Evolutionary conservation across 2,797 vertebrate genomes (phyloP).

Genomic region (Pseudocheirus occidentalis): DNA sequence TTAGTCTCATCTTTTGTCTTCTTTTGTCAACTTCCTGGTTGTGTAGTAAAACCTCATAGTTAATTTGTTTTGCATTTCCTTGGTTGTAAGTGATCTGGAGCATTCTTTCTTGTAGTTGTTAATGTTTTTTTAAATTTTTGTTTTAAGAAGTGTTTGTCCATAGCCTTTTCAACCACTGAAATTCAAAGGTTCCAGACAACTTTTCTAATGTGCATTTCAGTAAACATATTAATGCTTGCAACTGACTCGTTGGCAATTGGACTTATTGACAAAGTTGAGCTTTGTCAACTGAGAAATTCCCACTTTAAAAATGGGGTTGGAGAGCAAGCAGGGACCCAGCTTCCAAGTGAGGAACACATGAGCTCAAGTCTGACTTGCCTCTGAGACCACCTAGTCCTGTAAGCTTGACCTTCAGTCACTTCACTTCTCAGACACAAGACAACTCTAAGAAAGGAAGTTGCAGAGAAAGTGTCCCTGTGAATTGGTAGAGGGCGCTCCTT

Average conservation of each 20-base stretch:
- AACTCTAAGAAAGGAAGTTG: not conserved
- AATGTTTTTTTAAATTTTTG: not conserved
- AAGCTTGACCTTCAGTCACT: not conserved
- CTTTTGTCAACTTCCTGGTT: not conserved
- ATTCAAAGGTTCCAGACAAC: not conserved
- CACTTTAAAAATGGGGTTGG: accelerated
- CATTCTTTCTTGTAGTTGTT: not conserved
- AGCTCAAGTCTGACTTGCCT: not conserved
- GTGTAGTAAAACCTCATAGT: not conserved
- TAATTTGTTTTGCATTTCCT: not conserved
- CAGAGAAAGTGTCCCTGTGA: not conserved
- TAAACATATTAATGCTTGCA: not conserved
- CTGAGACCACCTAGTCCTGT: not conserved
- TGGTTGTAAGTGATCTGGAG: not conserved
- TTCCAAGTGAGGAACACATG: not conserved
- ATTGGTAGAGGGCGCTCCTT: not conserved
- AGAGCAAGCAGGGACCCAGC: not conserved
- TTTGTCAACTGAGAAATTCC: not conserved
- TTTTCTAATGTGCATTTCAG: not conserved
- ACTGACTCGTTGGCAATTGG: not conserved
- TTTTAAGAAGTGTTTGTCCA: not conserved
- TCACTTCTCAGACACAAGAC: not conserved
- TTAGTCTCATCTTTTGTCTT: not conserved
- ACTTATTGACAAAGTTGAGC: not conserved
- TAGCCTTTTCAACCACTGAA: not conserved